Evolutionary conservation across 2,113 vertebrate species (phyloP).

Genomic region (Phainopepla nitens): DNA sequence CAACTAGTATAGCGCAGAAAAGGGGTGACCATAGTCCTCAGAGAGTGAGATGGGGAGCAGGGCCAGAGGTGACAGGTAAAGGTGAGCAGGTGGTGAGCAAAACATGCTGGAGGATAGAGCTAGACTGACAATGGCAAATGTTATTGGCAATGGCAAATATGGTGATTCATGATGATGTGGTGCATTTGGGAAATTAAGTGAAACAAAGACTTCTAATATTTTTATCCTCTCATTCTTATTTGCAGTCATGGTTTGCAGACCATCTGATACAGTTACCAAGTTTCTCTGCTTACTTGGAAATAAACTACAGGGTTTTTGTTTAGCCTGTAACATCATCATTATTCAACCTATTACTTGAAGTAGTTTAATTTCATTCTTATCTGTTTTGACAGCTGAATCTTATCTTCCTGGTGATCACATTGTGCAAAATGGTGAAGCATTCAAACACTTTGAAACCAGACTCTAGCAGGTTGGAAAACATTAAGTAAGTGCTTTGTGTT

Average conservation of each 20-base stretch:
- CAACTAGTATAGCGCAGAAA: background rate
- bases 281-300: background rate
- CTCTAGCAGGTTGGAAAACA: constrained; percentile 99
- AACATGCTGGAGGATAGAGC: background rate
- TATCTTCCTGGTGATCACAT: constrained; percentile 98
- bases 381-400: constrained; percentile 95
- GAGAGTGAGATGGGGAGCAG: background rate
- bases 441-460: constrained; percentile 99
- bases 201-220: background rate
- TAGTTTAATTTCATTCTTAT: constrained; percentile 72
- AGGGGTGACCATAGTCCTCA: background rate
- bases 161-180: background rate
- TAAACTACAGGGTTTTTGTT: constrained; percentile 8
- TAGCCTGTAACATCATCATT: constrained; percentile 47
- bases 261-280: background rate
- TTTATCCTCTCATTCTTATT: background rate
- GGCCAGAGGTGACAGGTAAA: background rate
- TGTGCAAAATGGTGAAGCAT: constrained; percentile 99
- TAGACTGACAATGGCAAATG: background rate
- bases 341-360: constrained; percentile 37
- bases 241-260: background rate
- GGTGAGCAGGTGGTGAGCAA: background rate
- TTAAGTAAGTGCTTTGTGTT: constrained; percentile 93
- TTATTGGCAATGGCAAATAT: background rate
- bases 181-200: background rate